Evolutionary conservation across 1,140 invertebrate genomes (phyloP), one percentile per base, ranked within the genome.

Genomic region (Ceratitis capitata): DNA sequence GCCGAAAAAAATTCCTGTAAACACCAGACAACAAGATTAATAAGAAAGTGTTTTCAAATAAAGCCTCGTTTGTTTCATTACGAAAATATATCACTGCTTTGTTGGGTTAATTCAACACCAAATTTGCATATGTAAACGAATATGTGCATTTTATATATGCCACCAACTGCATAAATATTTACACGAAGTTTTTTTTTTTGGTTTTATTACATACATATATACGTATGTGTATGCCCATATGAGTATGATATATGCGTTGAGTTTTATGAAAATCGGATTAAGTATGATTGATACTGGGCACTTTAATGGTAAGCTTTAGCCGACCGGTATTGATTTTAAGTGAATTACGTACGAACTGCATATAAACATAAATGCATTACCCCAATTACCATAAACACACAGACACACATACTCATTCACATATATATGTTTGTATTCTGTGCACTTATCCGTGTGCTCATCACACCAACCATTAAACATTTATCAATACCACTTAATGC

Each of bases 211-310:
- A 1, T 64, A 26, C 6, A 61, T 26, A 61, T 32, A 1, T 23
- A 29, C n/a, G 29, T 5, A 58, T 58, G 9, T 14, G 3, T 58
- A 23, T 23, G 53, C 53, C 3, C 29, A 32, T 64, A 16, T 64
- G 32, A 29, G 3, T 14, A 64, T 64, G 26, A 6, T 69, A 19
- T 69, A 12, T 69, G 35, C 14, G 19, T 19, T 3, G 14, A 32
- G 32, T 69, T 69, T 69, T 19, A 69, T 69, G 32, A 69, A 39
- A 69, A 69, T 69, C 35, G 64, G 64, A 69, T 69, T 69, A 69
- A 69, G 35, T 39, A 39, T 69, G 64, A 69, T 69, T 69, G 64
- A 69, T 69, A 69, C 35, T 35, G 64, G 12, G 32, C 64, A 39
- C 64, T 69, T 69, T 39, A 69, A 39, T 69, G 35, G 35, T 69